Evolutionary conservation across 2,888 invertebrate genomes (phyloP).

Genomic region (Synergus japonicus): DNA sequence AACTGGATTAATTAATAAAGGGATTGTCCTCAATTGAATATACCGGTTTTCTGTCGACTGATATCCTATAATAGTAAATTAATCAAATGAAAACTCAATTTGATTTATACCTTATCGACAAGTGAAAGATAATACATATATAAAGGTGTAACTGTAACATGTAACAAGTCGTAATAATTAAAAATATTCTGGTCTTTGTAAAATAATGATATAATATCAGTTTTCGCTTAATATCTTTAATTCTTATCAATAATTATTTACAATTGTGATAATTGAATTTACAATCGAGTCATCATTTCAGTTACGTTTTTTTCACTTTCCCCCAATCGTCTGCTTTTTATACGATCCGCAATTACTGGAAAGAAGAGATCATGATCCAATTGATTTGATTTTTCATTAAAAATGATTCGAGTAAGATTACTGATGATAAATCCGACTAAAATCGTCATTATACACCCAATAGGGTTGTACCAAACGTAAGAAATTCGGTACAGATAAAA

Average conservation of each 20-base stretch:
- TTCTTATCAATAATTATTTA: neutral
- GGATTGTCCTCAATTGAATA: neutral
- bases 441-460: conserved; percentile 65
- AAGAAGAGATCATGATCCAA: conserved; percentile 66
- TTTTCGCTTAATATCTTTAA: neutral
- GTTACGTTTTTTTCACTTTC: neutral
- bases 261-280: neutral
- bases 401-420: conserved; percentile 48
- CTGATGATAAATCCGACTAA: conserved; percentile 61
- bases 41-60: neutral
- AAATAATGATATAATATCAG: neutral
- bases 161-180: no score
- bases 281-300: neutral
- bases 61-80: neutral
- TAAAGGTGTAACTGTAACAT: no score
- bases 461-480: conserved; percentile 71
- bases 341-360: conserved; percentile 63
- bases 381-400: conserved; percentile 49
- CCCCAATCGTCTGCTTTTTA: conserved; percentile 46
- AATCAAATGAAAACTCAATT: neutral
- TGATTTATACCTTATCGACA: no score
- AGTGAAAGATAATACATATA: no score
- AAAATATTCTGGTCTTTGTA: no score
- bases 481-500: conserved; percentile 71
- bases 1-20: neutral